A percentile compares a stretch with the other conserved stretches of the same genome.
These are phyloP conservation scores for Tolmerus cingulatus DNA, from an alignment of 2,888 invertebrate genomes.

Conservation along the genomic window DNA sequence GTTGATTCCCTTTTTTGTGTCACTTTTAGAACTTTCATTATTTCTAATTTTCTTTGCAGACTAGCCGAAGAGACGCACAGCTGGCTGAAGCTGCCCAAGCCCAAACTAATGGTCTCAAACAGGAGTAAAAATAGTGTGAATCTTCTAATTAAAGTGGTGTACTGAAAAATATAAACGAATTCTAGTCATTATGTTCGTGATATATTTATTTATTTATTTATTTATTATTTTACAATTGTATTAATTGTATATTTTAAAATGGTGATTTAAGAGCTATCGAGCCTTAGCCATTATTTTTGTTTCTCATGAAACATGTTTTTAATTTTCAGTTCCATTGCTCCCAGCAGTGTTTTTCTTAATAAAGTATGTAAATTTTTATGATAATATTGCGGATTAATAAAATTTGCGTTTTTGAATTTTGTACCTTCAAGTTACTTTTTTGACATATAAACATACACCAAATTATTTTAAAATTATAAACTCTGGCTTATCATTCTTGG, in stretches of 20 bases:
- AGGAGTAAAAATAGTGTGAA: conserved; percentile 63
- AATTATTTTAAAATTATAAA: too few species aligned
- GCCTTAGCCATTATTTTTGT: neutral
- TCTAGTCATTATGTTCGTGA: conserved; percentile 47
- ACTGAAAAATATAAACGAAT: conserved; percentile 24
- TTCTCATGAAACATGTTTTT: neutral
- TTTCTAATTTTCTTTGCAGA: conserved; percentile 62
- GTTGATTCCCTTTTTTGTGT: neutral
- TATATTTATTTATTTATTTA: conserved; percentile 43
- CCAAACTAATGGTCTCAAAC: conserved; percentile 71
- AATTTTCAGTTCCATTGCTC: neutral
- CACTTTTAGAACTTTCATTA: neutral
- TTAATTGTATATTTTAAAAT: neutral
- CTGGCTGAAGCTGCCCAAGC: conserved; percentile 64
- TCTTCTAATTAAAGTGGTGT: neutral
- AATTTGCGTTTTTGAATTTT: neutral
- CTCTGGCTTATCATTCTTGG: too few species aligned
- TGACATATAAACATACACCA: neutral
- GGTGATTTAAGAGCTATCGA: neutral
- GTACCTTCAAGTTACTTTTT: neutral
- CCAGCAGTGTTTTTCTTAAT: neutral
- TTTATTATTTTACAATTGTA: conserved; percentile 9
- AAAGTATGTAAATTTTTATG: neutral
- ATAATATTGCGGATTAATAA: neutral
- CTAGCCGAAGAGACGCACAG: conserved; percentile 68